Evolutionary conservation across 2,113 vertebrate species (phyloP).

Genomic region (Tonatia bakeri): DNA sequence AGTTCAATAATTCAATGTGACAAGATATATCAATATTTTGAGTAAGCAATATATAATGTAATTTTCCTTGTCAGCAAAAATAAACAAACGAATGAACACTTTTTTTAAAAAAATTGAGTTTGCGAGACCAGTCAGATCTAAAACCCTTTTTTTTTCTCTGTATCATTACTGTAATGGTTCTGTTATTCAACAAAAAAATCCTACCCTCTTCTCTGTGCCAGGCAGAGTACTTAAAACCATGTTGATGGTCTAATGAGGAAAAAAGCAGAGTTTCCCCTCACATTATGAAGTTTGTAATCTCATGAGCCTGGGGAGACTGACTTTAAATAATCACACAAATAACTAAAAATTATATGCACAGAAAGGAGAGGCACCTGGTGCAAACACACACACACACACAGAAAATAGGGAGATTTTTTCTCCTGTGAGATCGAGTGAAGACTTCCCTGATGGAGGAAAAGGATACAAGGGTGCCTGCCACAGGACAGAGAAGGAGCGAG

Average conservation of each 20-base stretch:
- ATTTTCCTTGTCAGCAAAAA: conserved; percentile 23
- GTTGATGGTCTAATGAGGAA: background rate
- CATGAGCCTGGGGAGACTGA: background rate
- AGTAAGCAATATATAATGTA: background rate
- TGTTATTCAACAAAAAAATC: background rate
- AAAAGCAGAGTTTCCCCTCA: background rate
- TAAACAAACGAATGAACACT: background rate
- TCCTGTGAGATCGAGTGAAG: background rate
- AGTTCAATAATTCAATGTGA: conserved; percentile 36
- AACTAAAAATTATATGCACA: background rate
- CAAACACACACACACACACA: background rate
- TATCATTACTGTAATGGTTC: background rate
- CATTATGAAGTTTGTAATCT: background rate
- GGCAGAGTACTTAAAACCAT: background rate
- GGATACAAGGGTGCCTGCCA: background rate
- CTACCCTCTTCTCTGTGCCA: background rate
- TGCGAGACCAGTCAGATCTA: background rate
- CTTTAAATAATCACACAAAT: background rate
- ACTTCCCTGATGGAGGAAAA: background rate
- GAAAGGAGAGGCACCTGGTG: background rate
- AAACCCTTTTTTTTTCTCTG: background rate
- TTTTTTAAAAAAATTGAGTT: background rate
- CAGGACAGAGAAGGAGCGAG: background rate
- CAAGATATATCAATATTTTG: conserved; percentile 32
- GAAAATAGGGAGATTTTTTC: background rate